phyloP scores from a whole-genome alignment of 1,140 invertebrate genomes.

The Brachionus manjavacas region DNA sequence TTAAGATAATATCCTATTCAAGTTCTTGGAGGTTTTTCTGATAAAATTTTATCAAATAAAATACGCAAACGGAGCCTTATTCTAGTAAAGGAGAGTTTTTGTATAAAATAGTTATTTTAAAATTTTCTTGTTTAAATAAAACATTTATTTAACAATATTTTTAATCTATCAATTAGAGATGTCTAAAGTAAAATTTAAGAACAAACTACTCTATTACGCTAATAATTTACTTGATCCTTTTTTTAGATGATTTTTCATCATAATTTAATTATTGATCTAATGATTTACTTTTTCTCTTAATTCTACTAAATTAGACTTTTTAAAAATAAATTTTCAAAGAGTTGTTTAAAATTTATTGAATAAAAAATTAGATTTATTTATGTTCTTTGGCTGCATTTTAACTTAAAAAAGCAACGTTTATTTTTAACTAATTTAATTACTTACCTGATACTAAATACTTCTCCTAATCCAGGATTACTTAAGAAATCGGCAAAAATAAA shows the following conservation, averaged over 20 bases:
- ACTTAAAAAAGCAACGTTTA: too few species aligned
- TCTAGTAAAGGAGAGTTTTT: neutral
- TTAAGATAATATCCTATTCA: neutral
- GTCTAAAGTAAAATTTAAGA: neutral
- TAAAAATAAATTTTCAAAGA: too few species aligned
- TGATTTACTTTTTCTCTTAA: too few species aligned
- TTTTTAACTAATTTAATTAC: too few species aligned
- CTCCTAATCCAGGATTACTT: neutral
- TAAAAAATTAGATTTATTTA: too few species aligned
- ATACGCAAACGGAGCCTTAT: neutral
- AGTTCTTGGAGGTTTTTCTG: neutral
- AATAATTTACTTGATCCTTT: neutral
- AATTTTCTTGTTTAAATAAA: neutral
- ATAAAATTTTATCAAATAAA: neutral
- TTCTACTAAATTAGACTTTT: too few species aligned
- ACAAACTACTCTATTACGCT: neutral
- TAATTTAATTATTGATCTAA: neutral
- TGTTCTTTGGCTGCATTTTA: too few species aligned
- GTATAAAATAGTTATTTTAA: neutral
- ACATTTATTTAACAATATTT: neutral
- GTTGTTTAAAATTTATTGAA: too few species aligned
- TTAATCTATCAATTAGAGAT: neutral
- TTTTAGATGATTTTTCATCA: neutral
- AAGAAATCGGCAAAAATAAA: too few species aligned
- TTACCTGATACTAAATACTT: too few species aligned